Percentiles rank a stretch among this genome's conserved stretches.
Conservation (phyloP, 2,797 vertebrate genomes). For the Pipistrellus pygmaeus region DNA sequence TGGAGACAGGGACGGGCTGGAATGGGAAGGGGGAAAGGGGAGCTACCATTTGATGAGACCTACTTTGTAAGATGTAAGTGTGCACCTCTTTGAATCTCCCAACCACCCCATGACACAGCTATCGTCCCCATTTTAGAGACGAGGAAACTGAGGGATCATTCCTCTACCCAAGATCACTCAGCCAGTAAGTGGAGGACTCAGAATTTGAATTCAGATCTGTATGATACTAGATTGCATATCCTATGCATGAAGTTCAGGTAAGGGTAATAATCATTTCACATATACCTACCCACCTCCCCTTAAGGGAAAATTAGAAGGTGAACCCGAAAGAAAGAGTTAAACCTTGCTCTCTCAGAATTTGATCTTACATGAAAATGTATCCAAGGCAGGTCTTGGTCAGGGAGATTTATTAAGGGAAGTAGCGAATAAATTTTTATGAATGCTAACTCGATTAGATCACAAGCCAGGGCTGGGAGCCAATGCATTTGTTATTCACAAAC, state of each 20-base stretch:
- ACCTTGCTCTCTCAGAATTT: neutral
- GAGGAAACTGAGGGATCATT: neutral
- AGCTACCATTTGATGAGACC: neutral
- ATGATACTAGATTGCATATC: neutral
- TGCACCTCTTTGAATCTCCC: neutral
- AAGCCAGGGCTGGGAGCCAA: slow-evolving; percentile 2
- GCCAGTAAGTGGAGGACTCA: neutral
- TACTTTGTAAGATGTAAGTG: neutral
- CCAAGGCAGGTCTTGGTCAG: neutral
- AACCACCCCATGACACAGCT: neutral
- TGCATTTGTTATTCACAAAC: neutral
- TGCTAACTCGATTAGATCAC: slow-evolving; percentile 22
- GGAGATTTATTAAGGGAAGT: slow-evolving; percentile 33
- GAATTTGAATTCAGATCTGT: neutral
- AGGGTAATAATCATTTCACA: neutral
- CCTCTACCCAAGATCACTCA: neutral
- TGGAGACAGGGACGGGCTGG: neutral
- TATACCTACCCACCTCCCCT: neutral
- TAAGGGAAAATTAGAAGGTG: neutral
- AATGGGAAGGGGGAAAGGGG: neutral
- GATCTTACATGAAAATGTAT: neutral
- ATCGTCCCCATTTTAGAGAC: neutral
- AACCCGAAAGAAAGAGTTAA: neutral
- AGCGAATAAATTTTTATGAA: slow-evolving; percentile 27
- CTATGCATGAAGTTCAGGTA: neutral